phyloP scores from a whole-genome alignment of 2,888 invertebrate genomes.

The Aphidoletes aphidimyza region DNA sequence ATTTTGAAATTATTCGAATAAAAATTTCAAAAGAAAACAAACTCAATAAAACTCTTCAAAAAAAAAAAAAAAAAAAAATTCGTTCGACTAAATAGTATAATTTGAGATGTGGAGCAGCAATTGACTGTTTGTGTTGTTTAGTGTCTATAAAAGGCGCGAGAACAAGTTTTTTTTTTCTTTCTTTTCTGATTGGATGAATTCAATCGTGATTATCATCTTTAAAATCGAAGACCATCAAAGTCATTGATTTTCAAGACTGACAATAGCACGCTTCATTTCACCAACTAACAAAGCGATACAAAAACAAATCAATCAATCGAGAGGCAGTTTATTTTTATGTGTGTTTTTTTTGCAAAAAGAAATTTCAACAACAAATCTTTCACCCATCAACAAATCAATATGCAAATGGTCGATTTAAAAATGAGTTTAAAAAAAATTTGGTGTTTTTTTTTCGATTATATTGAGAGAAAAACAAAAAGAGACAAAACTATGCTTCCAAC shows the following conservation, averaged over 20 bases:
- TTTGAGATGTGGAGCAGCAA: constrained; percentile 21
- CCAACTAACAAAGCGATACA: background rate
- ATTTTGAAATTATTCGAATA: background rate
- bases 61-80: background rate
- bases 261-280: background rate
- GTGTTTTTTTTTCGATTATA: too few species aligned
- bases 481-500: constrained; percentile 36
- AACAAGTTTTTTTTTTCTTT: background rate
- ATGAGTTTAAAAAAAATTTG: too few species aligned
- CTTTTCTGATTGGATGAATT: background rate
- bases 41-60: background rate
- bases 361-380: background rate
- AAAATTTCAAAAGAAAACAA: background rate
- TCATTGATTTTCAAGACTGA: background rate
- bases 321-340: background rate
- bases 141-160: background rate
- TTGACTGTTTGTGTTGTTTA: background rate
- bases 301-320: background rate
- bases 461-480: too few species aligned
- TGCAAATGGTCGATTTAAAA: too few species aligned
- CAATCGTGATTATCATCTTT: background rate
- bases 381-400: background rate
- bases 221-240: background rate
- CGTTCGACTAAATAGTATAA: background rate
- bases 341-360: background rate